phyloP scores from a whole-genome alignment of 2,113 vertebrate species.

The Agapornis roseicollis region DNA sequence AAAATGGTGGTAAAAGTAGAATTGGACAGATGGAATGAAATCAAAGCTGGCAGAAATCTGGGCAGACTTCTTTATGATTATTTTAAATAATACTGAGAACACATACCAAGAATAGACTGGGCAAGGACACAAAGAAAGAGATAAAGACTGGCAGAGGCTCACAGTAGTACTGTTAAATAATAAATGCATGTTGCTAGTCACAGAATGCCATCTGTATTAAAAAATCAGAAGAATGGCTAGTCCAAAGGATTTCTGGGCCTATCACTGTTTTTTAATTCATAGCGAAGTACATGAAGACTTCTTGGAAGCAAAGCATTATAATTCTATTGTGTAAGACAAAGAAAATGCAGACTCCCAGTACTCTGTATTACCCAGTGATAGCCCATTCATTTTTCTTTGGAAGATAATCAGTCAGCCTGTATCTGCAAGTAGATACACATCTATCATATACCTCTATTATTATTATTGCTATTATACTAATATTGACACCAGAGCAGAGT shows the following conservation, averaged over 20 bases:
- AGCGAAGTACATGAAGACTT: background rate
- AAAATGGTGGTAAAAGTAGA: background rate
- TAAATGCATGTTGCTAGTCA: background rate
- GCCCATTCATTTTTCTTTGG: background rate
- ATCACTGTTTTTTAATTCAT: background rate
- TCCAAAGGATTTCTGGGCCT: background rate
- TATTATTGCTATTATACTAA: background rate
- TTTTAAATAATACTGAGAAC: conserved; percentile 32
- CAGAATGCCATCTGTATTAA: background rate
- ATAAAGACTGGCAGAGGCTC: background rate
- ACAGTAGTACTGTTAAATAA: background rate
- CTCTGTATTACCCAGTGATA: background rate
- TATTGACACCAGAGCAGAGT: background rate
- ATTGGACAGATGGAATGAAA: background rate
- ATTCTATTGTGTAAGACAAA: background rate
- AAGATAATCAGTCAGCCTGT: background rate
- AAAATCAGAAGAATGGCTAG: background rate
- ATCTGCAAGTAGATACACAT: background rate
- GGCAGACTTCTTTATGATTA: background rate
- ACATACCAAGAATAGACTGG: conserved; percentile 9
- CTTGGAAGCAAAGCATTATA: background rate
- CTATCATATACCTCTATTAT: background rate
- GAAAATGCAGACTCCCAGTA: background rate
- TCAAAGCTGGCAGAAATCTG: conserved; percentile 2
- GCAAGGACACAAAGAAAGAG: conserved; percentile 9